phyloP scores from a whole-genome alignment of 1,140 invertebrate species.

The Drosophila seguyi region DNA sequence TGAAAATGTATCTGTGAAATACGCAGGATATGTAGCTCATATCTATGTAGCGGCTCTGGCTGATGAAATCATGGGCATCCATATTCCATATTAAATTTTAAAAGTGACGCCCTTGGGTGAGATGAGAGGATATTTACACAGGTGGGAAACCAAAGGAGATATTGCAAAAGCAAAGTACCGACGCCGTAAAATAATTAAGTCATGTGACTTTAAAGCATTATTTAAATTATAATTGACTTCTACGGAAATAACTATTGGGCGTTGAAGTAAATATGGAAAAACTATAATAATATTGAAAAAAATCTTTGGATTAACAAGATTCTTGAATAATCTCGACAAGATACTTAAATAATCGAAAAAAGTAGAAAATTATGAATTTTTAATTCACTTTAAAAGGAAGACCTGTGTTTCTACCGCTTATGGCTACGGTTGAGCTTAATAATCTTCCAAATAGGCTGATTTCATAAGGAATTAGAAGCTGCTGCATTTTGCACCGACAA shows the following conservation, averaged over 20 bases:
- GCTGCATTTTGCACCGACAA: not conserved
- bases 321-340: not conserved
- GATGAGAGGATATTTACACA: not conserved
- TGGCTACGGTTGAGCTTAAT: not conserved
- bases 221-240: not conserved
- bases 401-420: not conserved
- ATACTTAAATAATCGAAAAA: not conserved
- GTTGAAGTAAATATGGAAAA: not conserved
- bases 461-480: not conserved
- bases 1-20: slow-evolving; percentile 46
- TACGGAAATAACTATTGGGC: not conserved
- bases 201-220: not conserved
- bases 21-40: slow-evolving; percentile 32
- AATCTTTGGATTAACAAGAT: too few species aligned
- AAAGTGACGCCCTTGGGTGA: slow-evolving; percentile 10
- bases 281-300: not conserved
- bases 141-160: not conserved
- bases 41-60: slow-evolving; percentile 27
- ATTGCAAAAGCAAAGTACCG: not conserved
- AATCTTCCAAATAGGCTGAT: not conserved
- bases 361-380: not conserved
- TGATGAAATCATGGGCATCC: slow-evolving; percentile 50
- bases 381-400: not conserved
- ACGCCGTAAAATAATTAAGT: not conserved
- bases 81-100: slow-evolving; percentile 56